Base-by-base conservation (phyloP, 2,113 vertebrate species). In the Pongo abelii region DNA sequence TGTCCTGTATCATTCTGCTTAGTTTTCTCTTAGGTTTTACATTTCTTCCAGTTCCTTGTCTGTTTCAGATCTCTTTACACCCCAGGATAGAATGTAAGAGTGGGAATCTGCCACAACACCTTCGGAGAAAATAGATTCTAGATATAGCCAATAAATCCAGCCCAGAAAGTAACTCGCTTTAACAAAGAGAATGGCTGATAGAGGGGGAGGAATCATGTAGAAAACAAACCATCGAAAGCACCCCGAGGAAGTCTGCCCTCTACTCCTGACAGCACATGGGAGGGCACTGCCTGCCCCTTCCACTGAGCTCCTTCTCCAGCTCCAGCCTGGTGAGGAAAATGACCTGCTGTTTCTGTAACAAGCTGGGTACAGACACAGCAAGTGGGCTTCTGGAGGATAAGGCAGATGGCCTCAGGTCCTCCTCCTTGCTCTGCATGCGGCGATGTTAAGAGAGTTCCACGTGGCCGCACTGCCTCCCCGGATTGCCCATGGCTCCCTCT, bases 121-220 rank as follows among this genome's bases (percentile, higher is more conserved):
- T 97, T 93, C 72, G 94, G 95, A 97, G 94, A 95, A 98, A 97
- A 97, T 72, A 97, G 81, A 92, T 84, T 92, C 55, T 75, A 94
- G 94, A 95, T 75, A 93, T 0, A 93, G 78, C 96, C 95, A 96
- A 87, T 98, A 95, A 97, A 96, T 97, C 59, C 78, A 91, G 95
- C 57, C 35, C 67, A 95, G 61, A 74, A 78, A 77, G 92, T n/a
- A 92, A 88, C 72, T 97, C 64, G 48, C 89, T 92, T 91, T 78
- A 97, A 91, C 80, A 96, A 75, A 88, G 84, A 96, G 70, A 92
- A 61, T 46, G 77, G n/a, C 75, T 70, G 57, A 84, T 1, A 2
- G 50, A 43, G 6, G 17, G 35, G 38, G 18, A 48, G 9, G 61
- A 78, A 6, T 35, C 25, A 55, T 59, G 43, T 48, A 55, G 90